A percentile compares a stretch with the other conserved stretches of the same genome.
phyloP scores from a whole-genome alignment of 2,888 invertebrate species.

The Zygaena filipendulae region DNA sequence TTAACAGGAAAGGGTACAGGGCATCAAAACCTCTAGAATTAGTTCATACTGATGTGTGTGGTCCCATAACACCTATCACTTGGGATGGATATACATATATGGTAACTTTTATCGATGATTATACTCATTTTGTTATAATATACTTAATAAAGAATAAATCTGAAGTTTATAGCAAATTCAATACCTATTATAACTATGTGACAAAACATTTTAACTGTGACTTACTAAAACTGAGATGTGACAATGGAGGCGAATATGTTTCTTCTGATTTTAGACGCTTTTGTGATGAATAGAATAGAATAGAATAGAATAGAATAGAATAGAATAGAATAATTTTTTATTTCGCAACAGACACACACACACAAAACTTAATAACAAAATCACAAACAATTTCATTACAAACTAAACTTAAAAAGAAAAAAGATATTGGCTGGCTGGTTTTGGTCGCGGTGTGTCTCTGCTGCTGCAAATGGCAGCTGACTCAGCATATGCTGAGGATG shows the following conservation, averaged over 20 bases:
- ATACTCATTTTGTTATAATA: constrained; percentile 13
- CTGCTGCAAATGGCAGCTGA: too few relatives aligned
- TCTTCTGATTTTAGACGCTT: constrained; percentile 6
- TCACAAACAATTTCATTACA: too few relatives aligned
- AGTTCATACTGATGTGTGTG: constrained; percentile 15
- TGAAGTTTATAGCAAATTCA: constrained; percentile 15
- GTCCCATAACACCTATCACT: constrained; percentile 11
- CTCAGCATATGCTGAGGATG: too few relatives aligned
- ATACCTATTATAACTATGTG: constrained; percentile 13
- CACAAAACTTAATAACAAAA: too few relatives aligned
- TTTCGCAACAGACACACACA: too few relatives aligned
- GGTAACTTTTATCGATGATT: constrained; percentile 14
- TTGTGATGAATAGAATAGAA: too few relatives aligned
- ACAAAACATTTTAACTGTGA: constrained; percentile 10
- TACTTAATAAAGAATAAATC: constrained; percentile 14
- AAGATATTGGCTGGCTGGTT: too few relatives aligned
- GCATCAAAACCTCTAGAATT: constrained; percentile 10
- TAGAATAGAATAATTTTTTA: too few relatives aligned
- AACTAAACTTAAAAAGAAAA: too few relatives aligned
- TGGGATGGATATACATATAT: constrained; percentile 12
- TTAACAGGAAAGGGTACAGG: constrained; percentile 1
- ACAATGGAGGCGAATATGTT: constrained; percentile 2
- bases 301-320: too few relatives aligned
- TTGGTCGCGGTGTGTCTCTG: too few relatives aligned
- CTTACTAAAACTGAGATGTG: background rate